phyloP scores from a whole-genome alignment of 2,113 vertebrate species.

The Ifrita kowaldi region DNA sequence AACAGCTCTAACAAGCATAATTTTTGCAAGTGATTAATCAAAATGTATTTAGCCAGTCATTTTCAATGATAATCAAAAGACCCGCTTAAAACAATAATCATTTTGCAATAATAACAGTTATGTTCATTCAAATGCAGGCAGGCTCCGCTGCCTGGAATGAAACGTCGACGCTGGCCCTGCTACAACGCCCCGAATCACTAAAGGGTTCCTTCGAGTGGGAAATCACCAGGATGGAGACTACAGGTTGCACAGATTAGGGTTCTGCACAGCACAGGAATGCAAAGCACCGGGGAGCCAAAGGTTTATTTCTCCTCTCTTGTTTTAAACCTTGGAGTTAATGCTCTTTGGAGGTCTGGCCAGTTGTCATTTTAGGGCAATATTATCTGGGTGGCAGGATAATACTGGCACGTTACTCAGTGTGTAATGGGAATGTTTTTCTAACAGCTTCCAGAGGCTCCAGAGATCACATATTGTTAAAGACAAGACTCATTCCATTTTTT shows the following conservation, averaged over 20 bases:
- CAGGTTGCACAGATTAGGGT: background rate
- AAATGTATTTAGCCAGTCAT: conserved; percentile 75
- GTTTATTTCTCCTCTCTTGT: background rate
- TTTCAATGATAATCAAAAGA: conserved; percentile 73
- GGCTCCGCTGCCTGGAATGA: conserved; percentile 39
- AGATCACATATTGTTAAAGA: background rate
- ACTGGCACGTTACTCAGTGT: background rate
- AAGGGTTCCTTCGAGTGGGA: background rate
- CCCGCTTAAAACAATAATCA: conserved; percentile 74
- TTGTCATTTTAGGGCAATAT: conserved; percentile 28
- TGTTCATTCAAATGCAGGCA: conserved; percentile 43
- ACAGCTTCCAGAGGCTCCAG: conserved; percentile 13
- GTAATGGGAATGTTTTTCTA: conserved; percentile 17
- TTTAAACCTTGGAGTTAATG: conserved; percentile 16
- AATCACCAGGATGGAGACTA: background rate
- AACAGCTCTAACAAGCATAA: conserved; percentile 74
- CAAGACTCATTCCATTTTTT: background rate
- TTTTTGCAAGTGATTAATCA: conserved; percentile 77
- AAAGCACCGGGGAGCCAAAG: background rate
- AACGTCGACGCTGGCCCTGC: background rate
- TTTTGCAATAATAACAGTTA: conserved; percentile 68
- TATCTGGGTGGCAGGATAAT: conserved; percentile 16
- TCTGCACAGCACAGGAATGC: background rate
- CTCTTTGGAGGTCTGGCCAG: conserved; percentile 23
- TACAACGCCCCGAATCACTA: background rate